Base-by-base conservation (phyloP, 2,113 vertebrate species). In the Climacteris rufus region DNA sequence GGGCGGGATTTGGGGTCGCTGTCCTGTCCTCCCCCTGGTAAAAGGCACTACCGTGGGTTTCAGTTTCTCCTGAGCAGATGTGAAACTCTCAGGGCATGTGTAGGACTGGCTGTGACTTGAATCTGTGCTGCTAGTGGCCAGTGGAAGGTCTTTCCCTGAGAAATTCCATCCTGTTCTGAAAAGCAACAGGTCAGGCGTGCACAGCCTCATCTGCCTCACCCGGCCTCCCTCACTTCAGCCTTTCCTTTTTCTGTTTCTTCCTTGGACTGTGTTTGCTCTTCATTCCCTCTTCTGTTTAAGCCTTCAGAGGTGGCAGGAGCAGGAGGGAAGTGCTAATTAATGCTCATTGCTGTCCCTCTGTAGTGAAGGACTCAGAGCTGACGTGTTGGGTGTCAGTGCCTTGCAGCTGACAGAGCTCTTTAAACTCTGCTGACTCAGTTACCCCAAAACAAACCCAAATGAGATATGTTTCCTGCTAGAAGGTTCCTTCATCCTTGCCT, bases 381-480 rank as follows among this genome's bases (percentile, higher is more conserved):
- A 95, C 30, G 56, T 64, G 64, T 30, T 70, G 30, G 60, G 60
- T 69, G 60, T 69, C 61, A 44, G 74, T 50, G 72, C 57, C 6
- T 69, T 15, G 27, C 42, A 89, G 75, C 83, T 85, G 91, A 31
- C 91, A 57, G 83, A 45, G 53, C 85, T 87, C 82, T 76, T 90
- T 79, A 79, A 79, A 31, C 92, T 87, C 77, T 91, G 90, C 92
- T 96, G 94, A 96, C 86, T 94, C 90, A 93, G 91, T 94, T 44
- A 53, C 86, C 86, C 54, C 83, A 24, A 86, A 93, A 28, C 88
- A 95, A 91, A 94, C 69, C 66, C 54, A 69, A 64, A 78, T 84
- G 77, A 96, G 60, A 57, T 64, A 59, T 8, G 1, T 92, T 94
- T 94, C 89, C 88, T 92, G 83, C 50, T 76, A 81, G 90, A 54